Conservation (phyloP, 2,888 invertebrate genomes). For the Drosophila neutralis region DNA sequence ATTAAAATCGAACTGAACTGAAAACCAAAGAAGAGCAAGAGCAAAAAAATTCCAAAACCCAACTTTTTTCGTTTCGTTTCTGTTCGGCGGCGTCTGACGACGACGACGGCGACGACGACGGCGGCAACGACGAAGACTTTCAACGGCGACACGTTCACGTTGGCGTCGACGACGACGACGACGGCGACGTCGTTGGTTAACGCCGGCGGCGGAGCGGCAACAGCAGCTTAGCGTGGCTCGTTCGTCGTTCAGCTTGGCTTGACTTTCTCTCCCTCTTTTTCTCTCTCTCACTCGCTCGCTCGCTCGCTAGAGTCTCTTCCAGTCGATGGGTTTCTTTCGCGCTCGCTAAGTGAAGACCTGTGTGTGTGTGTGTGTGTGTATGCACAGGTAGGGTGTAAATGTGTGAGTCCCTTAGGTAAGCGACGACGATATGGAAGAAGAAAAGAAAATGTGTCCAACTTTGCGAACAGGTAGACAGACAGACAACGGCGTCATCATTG, state of each 20-base stretch:
- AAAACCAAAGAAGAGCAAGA: conserved; percentile 84
- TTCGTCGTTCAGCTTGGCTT: conserved; percentile 82
- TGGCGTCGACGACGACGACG: conserved; percentile 42
- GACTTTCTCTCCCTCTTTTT: conserved; percentile 56
- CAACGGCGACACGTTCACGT: conserved; percentile 56
- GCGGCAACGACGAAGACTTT: conserved; percentile 61
- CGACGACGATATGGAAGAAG: conserved; percentile 54
- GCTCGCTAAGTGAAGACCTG: conserved; percentile 3
- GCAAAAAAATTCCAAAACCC: conserved; percentile 83
- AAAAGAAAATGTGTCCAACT: conserved; percentile 79
- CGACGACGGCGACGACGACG: conserved; percentile 29
- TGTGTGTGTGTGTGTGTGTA: conserved; percentile 5
- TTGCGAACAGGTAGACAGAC: conserved; percentile 73
- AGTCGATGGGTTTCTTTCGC: conserved; percentile 13
- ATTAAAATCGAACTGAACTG: conserved; percentile 83
- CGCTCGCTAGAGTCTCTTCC: conserved; percentile 28
- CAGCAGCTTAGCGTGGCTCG: conserved; percentile 78
- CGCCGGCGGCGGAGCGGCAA: conserved; percentile 80
- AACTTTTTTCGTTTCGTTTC: conserved; percentile 70
- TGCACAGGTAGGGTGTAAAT: conserved; percentile 55
- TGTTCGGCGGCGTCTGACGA: conserved; percentile 48
- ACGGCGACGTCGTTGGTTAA: conserved; percentile 66
- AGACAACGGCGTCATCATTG: conserved; percentile 53
- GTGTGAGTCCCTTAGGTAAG: conserved; percentile 76
- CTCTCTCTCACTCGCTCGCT: conserved; percentile 2